A percentile compares a stretch with the other conserved stretches of the same genome.
Evolutionary conservation across 1,140 invertebrate genomes (phyloP).

Genomic region (Coelopa frigida): DNA sequence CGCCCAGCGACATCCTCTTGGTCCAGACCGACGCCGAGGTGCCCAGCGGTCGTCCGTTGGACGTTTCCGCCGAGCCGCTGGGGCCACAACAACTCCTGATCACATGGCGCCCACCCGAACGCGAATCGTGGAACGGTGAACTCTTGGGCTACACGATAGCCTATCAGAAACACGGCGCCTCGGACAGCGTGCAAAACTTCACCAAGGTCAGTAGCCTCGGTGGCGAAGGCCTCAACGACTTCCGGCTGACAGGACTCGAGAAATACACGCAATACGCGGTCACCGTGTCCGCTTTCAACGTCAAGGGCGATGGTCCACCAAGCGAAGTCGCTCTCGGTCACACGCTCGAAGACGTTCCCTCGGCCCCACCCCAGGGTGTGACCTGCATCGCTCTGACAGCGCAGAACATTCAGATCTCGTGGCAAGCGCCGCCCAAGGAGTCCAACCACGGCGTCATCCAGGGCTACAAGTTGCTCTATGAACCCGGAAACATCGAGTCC

Average conservation of each 20-base stretch:
- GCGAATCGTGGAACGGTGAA: slow-evolving; percentile 72
- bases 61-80: slow-evolving; percentile 66
- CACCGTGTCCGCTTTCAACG: slow-evolving; percentile 72
- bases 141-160: slow-evolving; percentile 68
- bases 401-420: slow-evolving; percentile 66
- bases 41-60: slow-evolving; percentile 63
- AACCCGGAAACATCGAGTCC: slow-evolving; percentile 53
- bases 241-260: slow-evolving; percentile 56
- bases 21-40: slow-evolving; percentile 59
- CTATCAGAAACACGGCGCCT: slow-evolving; percentile 52
- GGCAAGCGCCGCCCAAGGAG: slow-evolving; percentile 63
- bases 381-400: slow-evolving; percentile 59
- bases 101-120: slow-evolving; percentile 68
- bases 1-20: slow-evolving; percentile 55
- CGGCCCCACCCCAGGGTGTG: slow-evolving; percentile 58
- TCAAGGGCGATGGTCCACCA: slow-evolving; percentile 66
- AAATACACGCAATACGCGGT: slow-evolving; percentile 75
- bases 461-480: slow-evolving; percentile 74
- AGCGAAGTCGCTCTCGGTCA: slow-evolving; percentile 61
- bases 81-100: slow-evolving; percentile 70
- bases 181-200: slow-evolving; percentile 42
- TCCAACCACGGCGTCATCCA: slow-evolving; percentile 67
- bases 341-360: slow-evolving; percentile 72
- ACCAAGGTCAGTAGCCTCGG: slow-evolving; percentile 48
- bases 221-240: slow-evolving; percentile 50